Evolutionary conservation across 2,888 invertebrate species (phyloP).

Genomic region (Caenorhabditis plicata): DNA sequence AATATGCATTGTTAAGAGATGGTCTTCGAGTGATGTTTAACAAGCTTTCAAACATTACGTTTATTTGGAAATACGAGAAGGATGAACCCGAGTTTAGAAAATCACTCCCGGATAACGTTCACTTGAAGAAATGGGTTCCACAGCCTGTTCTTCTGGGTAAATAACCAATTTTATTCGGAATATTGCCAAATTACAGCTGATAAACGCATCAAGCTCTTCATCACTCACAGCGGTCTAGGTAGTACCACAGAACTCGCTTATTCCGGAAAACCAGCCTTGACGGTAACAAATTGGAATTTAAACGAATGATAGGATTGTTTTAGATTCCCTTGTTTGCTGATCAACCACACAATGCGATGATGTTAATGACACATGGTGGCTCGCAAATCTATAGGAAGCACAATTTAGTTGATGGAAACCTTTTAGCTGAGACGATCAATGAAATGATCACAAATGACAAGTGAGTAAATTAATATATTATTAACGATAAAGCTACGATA

Average conservation of each 20-base stretch:
- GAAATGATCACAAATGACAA: conserved; percentile 3
- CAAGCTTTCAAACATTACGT: conserved; percentile 13
- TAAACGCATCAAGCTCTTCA: conserved; percentile 5
- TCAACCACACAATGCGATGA: conserved; percentile 17
- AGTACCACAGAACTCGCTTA: conserved; percentile 19
- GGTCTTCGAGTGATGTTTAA: conserved; percentile 5
- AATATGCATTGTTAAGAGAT: conserved; percentile 1
- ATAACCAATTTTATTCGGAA: too few species aligned
- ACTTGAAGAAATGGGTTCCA: conserved; percentile 24
- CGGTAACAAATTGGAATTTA: too few species aligned
- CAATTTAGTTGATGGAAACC: too few species aligned
- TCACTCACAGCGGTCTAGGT: conserved; percentile 26
- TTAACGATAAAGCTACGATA: too few species aligned
- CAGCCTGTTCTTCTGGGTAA: conserved; percentile 14
- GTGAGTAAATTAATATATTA: too few species aligned
- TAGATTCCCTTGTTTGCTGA: conserved; percentile 18
- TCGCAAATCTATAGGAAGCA: too few species aligned
- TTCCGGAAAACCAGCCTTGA: conserved; percentile 14
- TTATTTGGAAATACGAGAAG: conserved; percentile 37
- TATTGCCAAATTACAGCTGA: conserved; percentile 1
- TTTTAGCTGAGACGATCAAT: neutral
- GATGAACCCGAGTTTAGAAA: conserved; percentile 6
- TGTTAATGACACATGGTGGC: conserved; percentile 24
- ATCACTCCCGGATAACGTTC: conserved; percentile 13
- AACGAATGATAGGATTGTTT: conserved; percentile 1